Conservation (phyloP, 2,113 vertebrate species). For the Rhea pennata region DNA sequence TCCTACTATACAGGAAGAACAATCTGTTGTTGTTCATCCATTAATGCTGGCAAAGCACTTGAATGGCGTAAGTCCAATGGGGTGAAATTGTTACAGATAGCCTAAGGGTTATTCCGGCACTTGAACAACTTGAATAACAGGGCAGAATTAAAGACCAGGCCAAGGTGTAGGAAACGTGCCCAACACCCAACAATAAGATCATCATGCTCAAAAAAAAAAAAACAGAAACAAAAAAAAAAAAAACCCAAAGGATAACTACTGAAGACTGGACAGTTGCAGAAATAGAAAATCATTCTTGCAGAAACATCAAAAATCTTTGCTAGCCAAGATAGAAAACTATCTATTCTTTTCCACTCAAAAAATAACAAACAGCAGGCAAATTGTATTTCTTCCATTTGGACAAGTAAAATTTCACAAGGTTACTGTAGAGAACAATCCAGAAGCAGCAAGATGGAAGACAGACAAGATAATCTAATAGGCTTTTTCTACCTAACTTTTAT, state of each 20-base stretch:
- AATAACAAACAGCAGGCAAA: background rate
- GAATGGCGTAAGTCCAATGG: constrained; percentile 43
- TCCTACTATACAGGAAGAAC: constrained; percentile 1
- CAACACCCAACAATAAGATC: background rate
- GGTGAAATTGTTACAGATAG: constrained; percentile 27
- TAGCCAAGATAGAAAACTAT: background rate
- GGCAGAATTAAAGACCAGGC: background rate
- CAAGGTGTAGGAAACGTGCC: background rate
- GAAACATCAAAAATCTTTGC: background rate
- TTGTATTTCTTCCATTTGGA: background rate
- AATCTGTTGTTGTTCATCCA: background rate
- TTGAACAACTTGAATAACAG: constrained; percentile 6
- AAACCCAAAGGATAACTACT: background rate
- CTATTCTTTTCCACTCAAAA: background rate
- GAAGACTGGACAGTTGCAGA: background rate
- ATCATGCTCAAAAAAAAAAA: background rate
- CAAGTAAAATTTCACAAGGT: constrained; percentile 30
- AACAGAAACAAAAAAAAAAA: background rate
- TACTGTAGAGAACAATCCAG: background rate
- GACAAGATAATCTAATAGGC: constrained; percentile 14
- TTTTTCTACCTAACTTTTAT: constrained; percentile 27
- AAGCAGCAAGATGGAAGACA: background rate
- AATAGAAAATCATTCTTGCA: background rate
- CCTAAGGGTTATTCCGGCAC: constrained; percentile 30
- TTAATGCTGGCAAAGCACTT: constrained; percentile 6